These are phyloP conservation scores for Aplidium turbinatum DNA, from an alignment of 23 tunicate genomes.

Conservation along the genomic window DNA sequence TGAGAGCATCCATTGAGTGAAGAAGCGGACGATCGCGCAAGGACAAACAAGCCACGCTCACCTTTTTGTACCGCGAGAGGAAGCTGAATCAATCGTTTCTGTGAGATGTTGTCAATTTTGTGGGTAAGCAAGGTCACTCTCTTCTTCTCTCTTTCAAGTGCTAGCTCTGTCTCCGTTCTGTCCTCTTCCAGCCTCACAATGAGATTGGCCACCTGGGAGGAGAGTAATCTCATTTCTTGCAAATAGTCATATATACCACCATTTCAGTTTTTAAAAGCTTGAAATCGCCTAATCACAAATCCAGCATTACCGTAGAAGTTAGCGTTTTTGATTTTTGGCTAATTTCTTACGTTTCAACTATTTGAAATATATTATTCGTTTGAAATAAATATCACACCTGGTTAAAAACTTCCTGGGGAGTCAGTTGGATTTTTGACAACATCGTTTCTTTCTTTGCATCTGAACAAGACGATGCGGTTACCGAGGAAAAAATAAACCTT, in stretches of 20 bases:
- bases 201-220: conserved; percentile 78
- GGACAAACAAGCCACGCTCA: too few species aligned
- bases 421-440: conserved; percentile 48
- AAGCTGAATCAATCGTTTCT: conserved; percentile 56
- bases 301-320: too few species aligned
- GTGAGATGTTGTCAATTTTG: conserved; percentile 59
- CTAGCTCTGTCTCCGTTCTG: conserved; percentile 48
- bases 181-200: conserved; percentile 78
- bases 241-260: neutral
- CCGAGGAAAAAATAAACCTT: too few species aligned
- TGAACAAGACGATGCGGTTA: too few species aligned
- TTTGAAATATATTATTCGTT: too few species aligned
- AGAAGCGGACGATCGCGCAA: too few species aligned
- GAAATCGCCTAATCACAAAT: too few species aligned
- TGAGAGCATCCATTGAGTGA: too few species aligned
- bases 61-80: conserved; percentile 91
- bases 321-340: too few species aligned
- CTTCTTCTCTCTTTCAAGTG: conserved; percentile 57
- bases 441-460: conserved; percentile 3
- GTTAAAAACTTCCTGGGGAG: conserved; percentile 64
- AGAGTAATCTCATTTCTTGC: neutral
- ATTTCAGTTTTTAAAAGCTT: too few species aligned
- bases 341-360: too few species aligned
- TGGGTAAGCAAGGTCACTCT: conserved; percentile 38
- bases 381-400: too few species aligned